phyloP scores from a whole-genome alignment of 2,113 vertebrate species.

The Dromas ardeola region DNA sequence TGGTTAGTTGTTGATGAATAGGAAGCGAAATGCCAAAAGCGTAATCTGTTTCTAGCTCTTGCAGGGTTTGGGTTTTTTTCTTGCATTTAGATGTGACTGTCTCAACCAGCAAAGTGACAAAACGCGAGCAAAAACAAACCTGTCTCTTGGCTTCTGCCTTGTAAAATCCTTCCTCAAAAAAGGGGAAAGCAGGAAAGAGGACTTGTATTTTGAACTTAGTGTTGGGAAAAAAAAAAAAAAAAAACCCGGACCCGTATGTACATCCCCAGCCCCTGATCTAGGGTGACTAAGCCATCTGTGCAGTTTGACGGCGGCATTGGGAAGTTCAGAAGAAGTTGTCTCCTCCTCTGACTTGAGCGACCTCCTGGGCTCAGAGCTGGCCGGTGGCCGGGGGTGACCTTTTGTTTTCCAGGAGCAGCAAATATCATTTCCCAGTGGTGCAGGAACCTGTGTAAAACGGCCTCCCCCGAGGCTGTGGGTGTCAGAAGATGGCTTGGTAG shows the following conservation, averaged over 20 bases:
- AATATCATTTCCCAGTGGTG: not conserved
- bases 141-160: conserved; percentile 59
- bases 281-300: not conserved
- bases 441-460: not conserved
- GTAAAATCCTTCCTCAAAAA: not conserved
- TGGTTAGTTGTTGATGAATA: conserved; percentile 61
- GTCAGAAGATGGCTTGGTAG: not conserved
- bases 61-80: not conserved
- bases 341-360: not conserved
- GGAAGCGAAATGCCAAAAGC: conserved; percentile 56
- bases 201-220: not conserved
- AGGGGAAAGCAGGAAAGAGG: not conserved
- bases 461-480: not conserved
- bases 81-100: conserved; percentile 30
- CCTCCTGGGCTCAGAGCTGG: not conserved
- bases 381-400: not conserved
- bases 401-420: not conserved
- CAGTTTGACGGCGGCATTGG: accelerated
- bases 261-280: not conserved
- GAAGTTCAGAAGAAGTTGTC: not conserved
- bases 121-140: conserved; percentile 61
- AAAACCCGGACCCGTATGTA: accelerated
- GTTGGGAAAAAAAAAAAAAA: not conserved
- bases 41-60: conserved; percentile 36
- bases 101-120: conserved; percentile 50